phyloP scores from a whole-genome alignment of 2,888 invertebrate genomes.

The Chloroclysta siterata region DNA sequence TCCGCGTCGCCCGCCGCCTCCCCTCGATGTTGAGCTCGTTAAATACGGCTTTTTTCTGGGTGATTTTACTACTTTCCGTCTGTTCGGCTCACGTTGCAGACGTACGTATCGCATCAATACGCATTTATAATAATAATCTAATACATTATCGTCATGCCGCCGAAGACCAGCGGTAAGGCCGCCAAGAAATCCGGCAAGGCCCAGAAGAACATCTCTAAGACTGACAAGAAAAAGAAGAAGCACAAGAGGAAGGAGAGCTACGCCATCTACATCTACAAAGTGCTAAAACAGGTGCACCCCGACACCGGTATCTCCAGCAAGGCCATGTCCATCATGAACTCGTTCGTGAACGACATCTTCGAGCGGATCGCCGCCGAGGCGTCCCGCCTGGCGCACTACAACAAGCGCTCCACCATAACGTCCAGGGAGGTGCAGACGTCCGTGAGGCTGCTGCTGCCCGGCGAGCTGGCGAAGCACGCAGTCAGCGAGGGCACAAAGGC shows the following conservation, averaged over 20 bases:
- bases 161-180: not conserved
- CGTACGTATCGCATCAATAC: too few relatives aligned
- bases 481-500: not conserved
- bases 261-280: slow-evolving; percentile 87
- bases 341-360: slow-evolving; percentile 27
- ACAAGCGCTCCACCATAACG: slow-evolving; percentile 87
- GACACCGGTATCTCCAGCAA: slow-evolving; percentile 81
- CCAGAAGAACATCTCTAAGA: slow-evolving; percentile 53
- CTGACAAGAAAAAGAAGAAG: slow-evolving; percentile 81
- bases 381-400: slow-evolving; percentile 86
- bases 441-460: not conserved
- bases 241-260: slow-evolving; percentile 76
- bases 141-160: not conserved
- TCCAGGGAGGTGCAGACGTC: slow-evolving; percentile 54
- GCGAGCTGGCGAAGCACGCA: not conserved
- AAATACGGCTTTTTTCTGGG: too few relatives aligned
- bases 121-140: too few relatives aligned
- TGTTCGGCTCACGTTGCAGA: not conserved
- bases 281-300: slow-evolving; percentile 88
- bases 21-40: too few relatives aligned
- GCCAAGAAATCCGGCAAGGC: not conserved
- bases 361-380: slow-evolving; percentile 86
- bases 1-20: too few relatives aligned
- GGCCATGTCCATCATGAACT: slow-evolving; percentile 85
- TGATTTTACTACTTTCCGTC: too few relatives aligned